Conservation (phyloP, 2,888 invertebrate species). For the Calephelis perditalis region DNA sequence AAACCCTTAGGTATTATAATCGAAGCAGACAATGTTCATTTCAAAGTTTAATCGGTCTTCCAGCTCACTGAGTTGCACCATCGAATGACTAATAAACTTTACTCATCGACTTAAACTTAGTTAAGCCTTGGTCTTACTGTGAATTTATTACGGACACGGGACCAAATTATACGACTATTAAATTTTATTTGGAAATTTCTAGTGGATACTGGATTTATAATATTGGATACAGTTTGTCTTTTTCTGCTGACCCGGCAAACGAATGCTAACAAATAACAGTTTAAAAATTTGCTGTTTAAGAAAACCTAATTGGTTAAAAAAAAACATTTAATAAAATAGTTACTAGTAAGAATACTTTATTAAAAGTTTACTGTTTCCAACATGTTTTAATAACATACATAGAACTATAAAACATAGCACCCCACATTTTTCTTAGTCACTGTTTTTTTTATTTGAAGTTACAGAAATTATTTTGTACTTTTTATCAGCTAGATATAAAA, state of each 20-base stretch:
- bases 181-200: conserved; percentile 4
- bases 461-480: no score
- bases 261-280: no score
- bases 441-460: no score
- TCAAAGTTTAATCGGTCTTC: conserved; percentile 12
- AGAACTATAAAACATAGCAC: no score
- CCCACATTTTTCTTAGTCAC: no score
- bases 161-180: conserved; percentile 11
- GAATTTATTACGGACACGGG: conserved; percentile 11
- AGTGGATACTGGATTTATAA: neutral
- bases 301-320: no score
- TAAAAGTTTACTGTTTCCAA: no score
- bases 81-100: conserved; percentile 12
- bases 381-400: no score
- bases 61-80: conserved; percentile 12
- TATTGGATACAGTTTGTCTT: neutral
- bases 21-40: conserved; percentile 12
- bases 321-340: no score
- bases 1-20: conserved; percentile 9
- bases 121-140: conserved; percentile 10
- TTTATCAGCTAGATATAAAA: no score
- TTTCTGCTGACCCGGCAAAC: neutral
- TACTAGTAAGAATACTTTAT: no score
- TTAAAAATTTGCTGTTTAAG: no score
- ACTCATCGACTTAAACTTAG: conserved; percentile 12